Evolutionary conservation across 1,140 invertebrate genomes (phyloP), one percentile per base, ranked within the genome.

Genomic region (Drosophila ercepeae): DNA sequence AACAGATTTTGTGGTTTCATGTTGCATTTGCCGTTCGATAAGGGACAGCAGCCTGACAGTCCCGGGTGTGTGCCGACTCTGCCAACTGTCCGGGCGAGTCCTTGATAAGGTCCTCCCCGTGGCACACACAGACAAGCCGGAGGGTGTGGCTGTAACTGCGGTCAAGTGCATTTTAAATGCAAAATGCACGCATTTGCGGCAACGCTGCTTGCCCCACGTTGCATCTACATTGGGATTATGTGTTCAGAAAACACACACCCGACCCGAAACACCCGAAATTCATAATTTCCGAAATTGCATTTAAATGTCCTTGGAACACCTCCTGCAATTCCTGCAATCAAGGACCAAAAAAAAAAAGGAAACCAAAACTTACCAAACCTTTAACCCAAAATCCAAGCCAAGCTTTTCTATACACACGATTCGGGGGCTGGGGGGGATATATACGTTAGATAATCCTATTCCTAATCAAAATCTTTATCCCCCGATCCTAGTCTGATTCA

Each of bases 1-100:
- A 83, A 83, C 78, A 83, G 78, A 83, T 83, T 83, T 83, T 83
- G 78, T 83, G 78, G 78, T 78, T 83, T 83, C 44, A 82, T 82
- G 78, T 82, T 73, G 78, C 73, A 82, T 82, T 82, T 82, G 70
- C 64, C 61, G 73, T 82, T 82, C 73, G 78, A 82, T 82, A 82
- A 82, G 68, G 67, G 72, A 72, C 68, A 71, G 60, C 68, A 71
- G 60, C 41, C 53, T 18, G 65, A 50, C 53, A 50, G 48, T 7
- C 29, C 52, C 32, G 16, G 14, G 25, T 8, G 42, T 34, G 13
- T 5, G n/a, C n/a, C n/a, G n/a, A n/a, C n/a, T n/a, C n/a, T n/a
- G n/a, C n/a, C n/a, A n/a, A n/a, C 34, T 42, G 25, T 39, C 36
- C n/a, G 68, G 14, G 14, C n/a, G 21, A 25, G 25, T 39, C 36